A percentile compares a stretch with the other conserved stretches of the same genome.
Conservation (phyloP, 2,888 invertebrate species). For the Drosophila melanosoma region DNA sequence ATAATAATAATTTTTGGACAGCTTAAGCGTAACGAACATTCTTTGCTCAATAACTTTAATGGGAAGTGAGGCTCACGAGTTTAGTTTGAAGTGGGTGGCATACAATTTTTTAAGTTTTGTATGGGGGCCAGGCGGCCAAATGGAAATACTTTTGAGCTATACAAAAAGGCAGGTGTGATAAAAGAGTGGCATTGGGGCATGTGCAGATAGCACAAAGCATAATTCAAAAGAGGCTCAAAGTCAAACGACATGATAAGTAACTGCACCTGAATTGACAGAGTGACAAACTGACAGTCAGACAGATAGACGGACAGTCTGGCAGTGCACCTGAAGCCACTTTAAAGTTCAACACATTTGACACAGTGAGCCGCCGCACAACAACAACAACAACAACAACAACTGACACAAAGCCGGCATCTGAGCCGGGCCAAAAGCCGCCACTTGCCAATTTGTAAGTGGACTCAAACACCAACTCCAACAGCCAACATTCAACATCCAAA, state of each 20-base stretch:
- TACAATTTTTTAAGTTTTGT: background rate
- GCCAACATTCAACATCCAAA: slow-evolving; percentile 7
- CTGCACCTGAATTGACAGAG: slow-evolving; percentile 42
- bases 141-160: slow-evolving; percentile 39
- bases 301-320: slow-evolving; percentile 39
- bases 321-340: slow-evolving; percentile 65
- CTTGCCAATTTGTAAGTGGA: slow-evolving; percentile 51
- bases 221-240: slow-evolving; percentile 73
- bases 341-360: slow-evolving; percentile 77
- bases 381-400: slow-evolving; percentile 41
- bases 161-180: slow-evolving; percentile 72
- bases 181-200: slow-evolving; percentile 52
- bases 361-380: slow-evolving; percentile 44
- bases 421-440: slow-evolving; percentile 38
- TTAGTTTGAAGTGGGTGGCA: slow-evolving; percentile 33
- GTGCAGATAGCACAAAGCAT: slow-evolving; percentile 66
- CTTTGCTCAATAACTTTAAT: background rate
- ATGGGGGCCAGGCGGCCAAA: background rate
- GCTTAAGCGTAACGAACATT: slow-evolving; percentile 17
- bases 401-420: slow-evolving; percentile 72
- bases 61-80: slow-evolving; percentile 36
- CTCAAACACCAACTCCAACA: slow-evolving; percentile 41
- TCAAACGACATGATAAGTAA: slow-evolving; percentile 76
- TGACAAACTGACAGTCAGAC: slow-evolving; percentile 37
- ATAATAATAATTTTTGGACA: slow-evolving; percentile 15